These are phyloP conservation scores for Chionoecetes opilio DNA, from an alignment of 1,140 invertebrate species.

Conservation along the genomic window DNA sequence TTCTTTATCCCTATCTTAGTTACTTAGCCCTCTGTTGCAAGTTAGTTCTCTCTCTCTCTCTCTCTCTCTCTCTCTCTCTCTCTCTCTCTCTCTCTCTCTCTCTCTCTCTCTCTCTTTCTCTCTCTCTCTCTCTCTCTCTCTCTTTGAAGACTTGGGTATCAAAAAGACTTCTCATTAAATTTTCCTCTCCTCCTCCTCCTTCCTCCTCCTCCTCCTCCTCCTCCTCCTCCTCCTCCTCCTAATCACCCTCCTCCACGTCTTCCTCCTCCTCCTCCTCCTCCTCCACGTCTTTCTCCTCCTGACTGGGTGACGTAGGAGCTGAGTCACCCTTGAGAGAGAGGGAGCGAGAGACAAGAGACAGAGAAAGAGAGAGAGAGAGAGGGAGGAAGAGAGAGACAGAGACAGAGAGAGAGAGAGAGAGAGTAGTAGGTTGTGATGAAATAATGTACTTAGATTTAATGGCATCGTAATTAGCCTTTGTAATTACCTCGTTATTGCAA, in stretches of 20 bases:
- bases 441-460: too few relatives aligned
- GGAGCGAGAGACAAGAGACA: background rate
- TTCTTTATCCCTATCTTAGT: too few relatives aligned
- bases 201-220: background rate
- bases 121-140: background rate
- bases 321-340: background rate
- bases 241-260: background rate
- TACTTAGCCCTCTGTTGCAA: too few relatives aligned
- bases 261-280: background rate
- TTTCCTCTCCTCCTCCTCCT: background rate
- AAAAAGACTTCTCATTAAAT: too few relatives aligned
- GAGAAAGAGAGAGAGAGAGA: conserved; percentile 2
- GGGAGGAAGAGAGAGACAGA: background rate
- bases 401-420: background rate
- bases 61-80: background rate
- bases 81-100: too few relatives aligned
- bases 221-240: background rate
- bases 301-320: background rate
- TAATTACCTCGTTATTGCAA: too few relatives aligned
- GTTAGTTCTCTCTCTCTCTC: background rate
- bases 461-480: too few relatives aligned
- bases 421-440: background rate
- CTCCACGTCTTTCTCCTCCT: background rate
- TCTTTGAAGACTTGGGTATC: too few relatives aligned
- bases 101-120: too few relatives aligned